Base-by-base conservation (phyloP, 2,888 invertebrate species). In the Polydesmus complanatus region DNA sequence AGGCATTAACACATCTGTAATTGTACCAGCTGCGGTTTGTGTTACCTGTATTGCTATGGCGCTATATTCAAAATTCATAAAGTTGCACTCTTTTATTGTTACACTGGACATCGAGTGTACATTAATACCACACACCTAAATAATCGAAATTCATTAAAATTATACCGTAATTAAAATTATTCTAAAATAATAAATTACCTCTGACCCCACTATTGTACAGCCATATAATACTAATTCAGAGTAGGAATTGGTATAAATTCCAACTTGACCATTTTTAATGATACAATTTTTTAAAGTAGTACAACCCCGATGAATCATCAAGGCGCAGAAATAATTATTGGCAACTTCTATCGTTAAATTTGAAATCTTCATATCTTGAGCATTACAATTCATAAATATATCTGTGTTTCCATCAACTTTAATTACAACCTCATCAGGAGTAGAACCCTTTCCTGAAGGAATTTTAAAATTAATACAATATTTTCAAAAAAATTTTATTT, bases 81-180 rank as follows among this genome's bases (percentile, higher is more conserved):
- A 37, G 8, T 37, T 14, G 37, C 37, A 37, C 14, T 37, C 8
- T 37, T 37, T 37, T 8, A 37, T 14, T 37, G 37, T 37, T 37
- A 37, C 37, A 37, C 14, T 37, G 37, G 8, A 37, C 14, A 37
- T 8, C 37, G 37, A 5, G 5, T 37, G 37, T 8, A 14, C 37
- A 37, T 37, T 37, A 14, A 37, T 37, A 8, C 37, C 37, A 14
- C 37, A 37, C 8, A 37, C 8, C 37, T 37, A 37, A 37, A 37
- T 14, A 14, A 37, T 37, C 14, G 14, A 37, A 37, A 37, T 37
- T 37, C 14, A 5, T 37, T 37, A 37, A n/a, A n/a, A n/a, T n/a
- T n/a, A 14, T 37, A 37, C 37, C 14, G 37, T 37, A 37, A 37
- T 37, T 1, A 71, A 53, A 47, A 47, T 51, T 51, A 11, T 57